phyloP scores from a whole-genome alignment of 2,113 vertebrate genomes.

The Misgurnus anguillicaudatus region DNA sequence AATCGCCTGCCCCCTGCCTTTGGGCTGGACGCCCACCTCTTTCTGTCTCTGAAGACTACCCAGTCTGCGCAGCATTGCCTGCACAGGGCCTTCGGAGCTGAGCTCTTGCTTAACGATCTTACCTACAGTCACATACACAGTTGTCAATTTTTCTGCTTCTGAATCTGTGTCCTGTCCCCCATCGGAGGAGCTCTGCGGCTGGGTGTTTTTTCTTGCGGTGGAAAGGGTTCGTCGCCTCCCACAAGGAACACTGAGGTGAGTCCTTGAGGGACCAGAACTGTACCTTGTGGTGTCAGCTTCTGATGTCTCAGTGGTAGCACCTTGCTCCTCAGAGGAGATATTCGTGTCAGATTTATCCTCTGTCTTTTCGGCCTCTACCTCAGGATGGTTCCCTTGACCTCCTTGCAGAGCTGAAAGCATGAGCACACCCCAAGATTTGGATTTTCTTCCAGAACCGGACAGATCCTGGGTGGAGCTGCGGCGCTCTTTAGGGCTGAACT shows the following conservation, averaged over 20 bases:
- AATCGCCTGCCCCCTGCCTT: slow-evolving; percentile 68
- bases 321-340: slow-evolving; percentile 42
- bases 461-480: slow-evolving; percentile 75
- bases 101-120: slow-evolving; percentile 67
- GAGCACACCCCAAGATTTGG: slow-evolving; percentile 76
- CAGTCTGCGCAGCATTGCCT: slow-evolving; percentile 82
- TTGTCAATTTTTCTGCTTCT: slow-evolving; percentile 72
- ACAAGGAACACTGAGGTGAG: slow-evolving; percentile 56
- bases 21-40: slow-evolving; percentile 61
- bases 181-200: slow-evolving; percentile 67
- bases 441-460: slow-evolving; percentile 70
- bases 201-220: slow-evolving; percentile 72
- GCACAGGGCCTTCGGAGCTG: slow-evolving; percentile 75
- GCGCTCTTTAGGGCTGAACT: slow-evolving; percentile 79
- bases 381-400: slow-evolving; percentile 56
- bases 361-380: slow-evolving; percentile 58
- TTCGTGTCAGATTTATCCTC: slow-evolving; percentile 45
- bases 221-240: slow-evolving; percentile 64
- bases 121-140: slow-evolving; percentile 87
- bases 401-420: slow-evolving; percentile 70
- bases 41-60: slow-evolving; percentile 85
- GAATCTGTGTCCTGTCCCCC: slow-evolving; percentile 47
- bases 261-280: slow-evolving; percentile 47
- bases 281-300: slow-evolving; percentile 59
- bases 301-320: slow-evolving; percentile 7